phyloP scores from a whole-genome alignment of 2,113 vertebrate species.

The Callipepla squamata region DNA sequence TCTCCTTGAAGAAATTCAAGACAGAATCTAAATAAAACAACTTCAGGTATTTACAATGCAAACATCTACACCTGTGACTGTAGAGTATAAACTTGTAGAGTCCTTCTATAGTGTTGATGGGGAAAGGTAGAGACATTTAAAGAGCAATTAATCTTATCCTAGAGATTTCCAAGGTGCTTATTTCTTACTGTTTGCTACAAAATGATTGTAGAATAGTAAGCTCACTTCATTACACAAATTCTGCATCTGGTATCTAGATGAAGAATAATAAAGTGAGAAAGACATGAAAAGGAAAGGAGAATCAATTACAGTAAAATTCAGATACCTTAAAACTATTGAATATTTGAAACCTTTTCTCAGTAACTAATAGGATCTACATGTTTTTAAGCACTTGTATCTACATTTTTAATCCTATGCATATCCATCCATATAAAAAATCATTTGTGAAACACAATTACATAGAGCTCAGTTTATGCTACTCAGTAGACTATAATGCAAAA shows the following conservation, averaged over 20 bases:
- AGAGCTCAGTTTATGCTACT: background rate
- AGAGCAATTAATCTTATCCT: background rate
- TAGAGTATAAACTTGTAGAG: background rate
- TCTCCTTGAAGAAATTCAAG: background rate
- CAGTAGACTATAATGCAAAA: background rate
- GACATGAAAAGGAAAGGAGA: background rate
- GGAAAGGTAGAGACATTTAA: background rate
- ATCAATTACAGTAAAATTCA: background rate
- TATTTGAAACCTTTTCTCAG: background rate
- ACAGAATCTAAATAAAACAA: background rate
- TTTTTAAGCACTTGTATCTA: rapidly evolving
- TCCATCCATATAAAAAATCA: background rate
- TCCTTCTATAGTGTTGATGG: background rate
- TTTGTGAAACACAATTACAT: background rate
- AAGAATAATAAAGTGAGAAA: background rate
- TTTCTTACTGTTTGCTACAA: background rate
- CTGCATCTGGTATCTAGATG: background rate
- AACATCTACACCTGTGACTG: background rate
- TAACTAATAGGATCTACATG: background rate
- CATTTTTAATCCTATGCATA: background rate
- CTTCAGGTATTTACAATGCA: background rate
- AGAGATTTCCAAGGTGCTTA: background rate
- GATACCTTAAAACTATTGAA: background rate
- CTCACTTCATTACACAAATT: background rate
- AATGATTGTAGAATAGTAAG: background rate